Percentiles rank a stretch among this genome's conserved stretches.
Conservation (phyloP, 2,797 vertebrate genomes). For the Bradypus variegatus region DNA sequence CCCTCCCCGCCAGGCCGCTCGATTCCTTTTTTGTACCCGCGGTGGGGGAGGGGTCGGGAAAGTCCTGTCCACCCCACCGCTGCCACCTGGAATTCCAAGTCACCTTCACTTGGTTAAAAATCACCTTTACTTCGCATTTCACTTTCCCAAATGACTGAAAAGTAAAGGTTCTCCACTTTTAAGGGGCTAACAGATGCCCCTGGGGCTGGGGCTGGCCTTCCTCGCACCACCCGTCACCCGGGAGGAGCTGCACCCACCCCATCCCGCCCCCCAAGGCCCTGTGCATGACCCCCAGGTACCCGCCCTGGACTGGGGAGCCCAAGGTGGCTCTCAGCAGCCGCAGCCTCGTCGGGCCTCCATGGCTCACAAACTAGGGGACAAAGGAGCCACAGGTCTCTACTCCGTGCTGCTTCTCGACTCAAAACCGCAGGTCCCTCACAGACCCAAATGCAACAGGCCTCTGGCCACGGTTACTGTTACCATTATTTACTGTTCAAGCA, state of each 20-base stretch:
- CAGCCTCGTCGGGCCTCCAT: background rate
- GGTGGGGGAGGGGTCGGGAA: no score
- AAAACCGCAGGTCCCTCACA: fast-evolving
- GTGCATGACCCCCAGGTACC: no score
- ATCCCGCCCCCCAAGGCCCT: background rate
- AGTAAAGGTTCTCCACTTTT: background rate
- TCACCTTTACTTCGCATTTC: background rate
- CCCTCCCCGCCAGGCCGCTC: no score
- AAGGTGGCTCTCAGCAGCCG: no score
- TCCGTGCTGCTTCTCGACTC: no score
- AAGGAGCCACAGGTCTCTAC: fast-evolving
- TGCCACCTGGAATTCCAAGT: background rate
- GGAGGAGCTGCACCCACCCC: background rate
- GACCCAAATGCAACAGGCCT: background rate
- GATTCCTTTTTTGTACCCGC: background rate
- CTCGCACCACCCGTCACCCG: background rate
- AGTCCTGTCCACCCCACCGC: no score
- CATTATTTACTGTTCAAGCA: slow-evolving; percentile 32
- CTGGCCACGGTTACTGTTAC: background rate
- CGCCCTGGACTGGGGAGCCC: no score
- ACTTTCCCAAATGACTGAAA: background rate
- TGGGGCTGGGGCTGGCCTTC: no score
- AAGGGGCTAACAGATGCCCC: background rate
- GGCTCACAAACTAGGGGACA: no score
- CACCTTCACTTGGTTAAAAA: background rate